A percentile compares a stretch with the other conserved stretches of the same genome.
Conservation (phyloP, 2,113 vertebrate species). For the Nycticorax nycticorax region DNA sequence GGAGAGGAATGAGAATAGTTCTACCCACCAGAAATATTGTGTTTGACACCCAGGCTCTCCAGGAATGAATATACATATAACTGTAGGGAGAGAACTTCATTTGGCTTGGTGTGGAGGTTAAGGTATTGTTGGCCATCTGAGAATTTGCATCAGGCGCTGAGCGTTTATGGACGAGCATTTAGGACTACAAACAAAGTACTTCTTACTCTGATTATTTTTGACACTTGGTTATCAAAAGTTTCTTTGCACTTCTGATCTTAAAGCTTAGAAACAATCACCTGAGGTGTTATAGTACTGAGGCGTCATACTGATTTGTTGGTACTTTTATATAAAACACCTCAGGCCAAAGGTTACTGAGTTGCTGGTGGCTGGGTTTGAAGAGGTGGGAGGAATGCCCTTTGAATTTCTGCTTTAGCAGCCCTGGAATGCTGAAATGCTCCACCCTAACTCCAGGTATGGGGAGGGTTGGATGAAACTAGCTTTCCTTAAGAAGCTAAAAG, state of each 20-base stretch:
- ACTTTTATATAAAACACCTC: slow-evolving; percentile 31
- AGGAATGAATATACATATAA: not conserved
- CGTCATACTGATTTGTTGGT: slow-evolving; percentile 18
- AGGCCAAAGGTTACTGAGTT: slow-evolving; percentile 31
- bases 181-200: not conserved
- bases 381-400: slow-evolving; percentile 41
- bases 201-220: slow-evolving; percentile 29
- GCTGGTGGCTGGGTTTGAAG: slow-evolving; percentile 49
- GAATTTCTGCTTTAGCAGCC: slow-evolving; percentile 39
- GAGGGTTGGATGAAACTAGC: slow-evolving; percentile 26
- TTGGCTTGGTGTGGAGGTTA: not conserved
- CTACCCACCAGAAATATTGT: not conserved
- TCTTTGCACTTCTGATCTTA: slow-evolving; percentile 9
- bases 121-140: not conserved
- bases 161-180: not conserved
- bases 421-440: not conserved
- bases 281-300: not conserved
- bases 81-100: not conserved
- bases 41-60: not conserved
- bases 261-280: slow-evolving; percentile 36
- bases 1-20: not conserved
- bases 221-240: slow-evolving; percentile 8
- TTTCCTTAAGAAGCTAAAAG: slow-evolving; percentile 38
- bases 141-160: not conserved
- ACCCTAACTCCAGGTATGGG: slow-evolving; percentile 21